Evolutionary conservation across 2,888 invertebrate species (phyloP), one percentile per base, ranked within the genome.

Genomic region (Myathropa florea): DNA sequence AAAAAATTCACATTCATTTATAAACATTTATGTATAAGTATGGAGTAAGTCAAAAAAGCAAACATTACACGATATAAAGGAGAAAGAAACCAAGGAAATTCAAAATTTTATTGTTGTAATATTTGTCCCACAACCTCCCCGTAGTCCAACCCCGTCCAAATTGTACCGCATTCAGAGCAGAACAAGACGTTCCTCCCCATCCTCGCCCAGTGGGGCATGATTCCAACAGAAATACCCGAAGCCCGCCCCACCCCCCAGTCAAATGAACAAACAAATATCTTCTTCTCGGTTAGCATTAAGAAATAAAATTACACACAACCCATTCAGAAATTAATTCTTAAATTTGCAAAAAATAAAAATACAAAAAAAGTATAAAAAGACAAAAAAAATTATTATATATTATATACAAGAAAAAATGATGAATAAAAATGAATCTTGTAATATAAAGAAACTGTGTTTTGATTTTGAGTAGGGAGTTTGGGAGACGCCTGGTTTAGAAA

Each of bases 401-500:
- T 86, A 86, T 86, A 86, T 86, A 86, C 86, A 86, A 86, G 86
- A 86, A 86, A 86, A 86, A 86, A 86, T 83, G 78, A 86, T 83
- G 83, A 86, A 86, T 86, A 86, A 86, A 86, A 83, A 72, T 86
- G 78, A 86, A 83, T 86, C 86, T 86, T 86, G 86, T 86, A 86
- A 86, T 86, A 86, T 86, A 86, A 86, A 73, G 70, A 61, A 60
- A 10, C 23, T 1, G 39, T 61, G 33, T 61, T 68, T 18, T 68
- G 30, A 28, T 60, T 67, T 59, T 2, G n/a, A 4, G 46, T 46
- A 2, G 3, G 1, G 30, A 30, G 7, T 30, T 4, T 30, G 28
- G 6, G 6, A 7, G 28, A 28, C 28, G 1, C 0, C 3, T 0
- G 28, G 28, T 2, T n/a, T n/a, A n/a, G n/a, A n/a, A n/a, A n/a